These are phyloP conservation scores for Hyperoplus immaculatus DNA, from an alignment of 2,797 vertebrate genomes.

Conservation along the genomic window DNA sequence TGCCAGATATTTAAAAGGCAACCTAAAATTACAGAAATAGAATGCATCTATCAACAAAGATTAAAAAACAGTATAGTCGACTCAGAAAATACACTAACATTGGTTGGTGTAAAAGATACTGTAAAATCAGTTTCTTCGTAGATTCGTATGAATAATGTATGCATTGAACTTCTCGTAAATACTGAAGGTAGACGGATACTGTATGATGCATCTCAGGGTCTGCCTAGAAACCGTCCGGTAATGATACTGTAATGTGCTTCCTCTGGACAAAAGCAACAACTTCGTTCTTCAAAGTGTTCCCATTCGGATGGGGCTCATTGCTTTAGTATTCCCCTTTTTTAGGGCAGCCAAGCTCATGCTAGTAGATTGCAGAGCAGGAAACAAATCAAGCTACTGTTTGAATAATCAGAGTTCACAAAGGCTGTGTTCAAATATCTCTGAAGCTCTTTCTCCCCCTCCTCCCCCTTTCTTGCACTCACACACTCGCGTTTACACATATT, in stretches of 20 bases:
- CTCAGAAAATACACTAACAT: no score
- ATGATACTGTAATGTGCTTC: background rate
- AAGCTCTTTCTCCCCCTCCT: background rate
- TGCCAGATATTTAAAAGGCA: no score
- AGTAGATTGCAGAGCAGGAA: slow-evolving; percentile 29
- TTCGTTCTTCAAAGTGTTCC: slow-evolving; percentile 67
- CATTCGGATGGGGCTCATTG: background rate
- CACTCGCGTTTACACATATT: slow-evolving; percentile 29
- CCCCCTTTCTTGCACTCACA: background rate
- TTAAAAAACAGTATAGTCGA: no score
- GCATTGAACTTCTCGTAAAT: background rate
- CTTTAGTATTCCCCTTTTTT: background rate
- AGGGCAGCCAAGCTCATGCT: slow-evolving; percentile 7
- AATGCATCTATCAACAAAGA: no score
- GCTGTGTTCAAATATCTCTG: slow-evolving; percentile 4
- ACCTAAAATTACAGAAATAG: no score
- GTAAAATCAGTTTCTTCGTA: background rate
- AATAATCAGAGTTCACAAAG: slow-evolving; percentile 35
- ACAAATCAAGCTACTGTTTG: slow-evolving; percentile 29
- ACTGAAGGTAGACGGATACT: background rate
- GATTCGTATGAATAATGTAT: background rate
- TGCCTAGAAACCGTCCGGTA: background rate
- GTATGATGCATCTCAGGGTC: background rate
- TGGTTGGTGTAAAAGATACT: background rate
- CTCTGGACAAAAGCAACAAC: background rate